Conservation (phyloP, 2,888 invertebrate genomes). For the Scrobipalpa atriplicella region DNA sequence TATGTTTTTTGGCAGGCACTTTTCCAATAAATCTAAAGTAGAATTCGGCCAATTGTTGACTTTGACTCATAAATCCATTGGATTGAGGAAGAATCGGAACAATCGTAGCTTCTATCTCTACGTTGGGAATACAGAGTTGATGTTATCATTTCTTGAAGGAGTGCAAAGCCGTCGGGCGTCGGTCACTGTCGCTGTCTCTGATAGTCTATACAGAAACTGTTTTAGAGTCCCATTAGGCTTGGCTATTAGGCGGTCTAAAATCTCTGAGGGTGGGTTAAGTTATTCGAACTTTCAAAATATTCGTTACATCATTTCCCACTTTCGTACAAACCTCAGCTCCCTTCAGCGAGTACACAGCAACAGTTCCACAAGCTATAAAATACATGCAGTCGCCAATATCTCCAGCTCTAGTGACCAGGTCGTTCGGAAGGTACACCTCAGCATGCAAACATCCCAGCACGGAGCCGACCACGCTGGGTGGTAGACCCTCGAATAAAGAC, state of each 20-base stretch:
- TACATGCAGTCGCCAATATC: constrained; percentile 85
- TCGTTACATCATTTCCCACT: not conserved
- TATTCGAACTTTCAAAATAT: too few species aligned
- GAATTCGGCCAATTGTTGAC: not conserved
- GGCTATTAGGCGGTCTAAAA: too few species aligned
- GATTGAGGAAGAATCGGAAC: too few species aligned
- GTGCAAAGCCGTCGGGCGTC: too few species aligned
- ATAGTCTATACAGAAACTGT: too few species aligned
- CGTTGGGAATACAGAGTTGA: too few species aligned
- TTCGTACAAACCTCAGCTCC: constrained; percentile 79
- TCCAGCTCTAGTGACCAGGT: constrained; percentile 82
- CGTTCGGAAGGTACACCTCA: constrained; percentile 84
- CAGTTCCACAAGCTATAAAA: constrained; percentile 84
- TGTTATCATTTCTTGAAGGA: too few species aligned
- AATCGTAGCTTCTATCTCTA: too few species aligned
- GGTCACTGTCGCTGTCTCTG: too few species aligned
- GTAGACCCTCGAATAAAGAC: constrained; percentile 77
- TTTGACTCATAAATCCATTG: too few species aligned
- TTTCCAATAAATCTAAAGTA: not conserved
- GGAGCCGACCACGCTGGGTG: constrained; percentile 71
- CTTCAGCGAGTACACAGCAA: constrained; percentile 82
- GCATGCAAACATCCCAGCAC: constrained; percentile 78
- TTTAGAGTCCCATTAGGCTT: too few species aligned
- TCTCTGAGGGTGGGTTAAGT: too few species aligned
- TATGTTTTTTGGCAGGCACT: not conserved